A percentile compares a stretch with the other conserved stretches of the same genome.
Evolutionary conservation across 1,140 invertebrate genomes (phyloP).

Genomic region (Drosophila rufa): DNA sequence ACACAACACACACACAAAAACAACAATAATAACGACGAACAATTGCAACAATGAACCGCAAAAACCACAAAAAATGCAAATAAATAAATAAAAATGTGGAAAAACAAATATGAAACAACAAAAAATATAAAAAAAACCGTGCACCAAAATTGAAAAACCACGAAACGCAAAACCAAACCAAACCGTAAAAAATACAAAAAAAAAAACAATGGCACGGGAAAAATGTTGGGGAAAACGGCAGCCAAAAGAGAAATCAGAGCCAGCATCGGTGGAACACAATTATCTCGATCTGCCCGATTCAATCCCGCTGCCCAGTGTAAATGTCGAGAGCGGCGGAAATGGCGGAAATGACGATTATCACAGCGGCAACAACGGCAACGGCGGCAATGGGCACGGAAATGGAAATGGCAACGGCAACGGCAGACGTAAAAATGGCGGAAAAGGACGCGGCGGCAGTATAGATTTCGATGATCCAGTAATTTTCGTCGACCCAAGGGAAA

Average conservation of each 20-base stretch:
- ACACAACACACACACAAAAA: constrained; percentile 32
- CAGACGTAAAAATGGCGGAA: constrained; percentile 74
- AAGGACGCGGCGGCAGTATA: constrained; percentile 85
- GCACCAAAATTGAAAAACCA: constrained; percentile 66
- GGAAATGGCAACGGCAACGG: constrained; percentile 85
- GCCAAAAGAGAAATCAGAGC: constrained; percentile 83
- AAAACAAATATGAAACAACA: constrained; percentile 50
- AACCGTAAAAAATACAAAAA: constrained; percentile 35
- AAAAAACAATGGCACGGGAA: constrained; percentile 18
- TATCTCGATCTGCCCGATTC: constrained; percentile 85
- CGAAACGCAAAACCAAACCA: constrained; percentile 52
- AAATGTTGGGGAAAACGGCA: constrained; percentile 45
- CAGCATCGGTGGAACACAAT: constrained; percentile 84
- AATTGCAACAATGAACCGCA: constrained; percentile 67
- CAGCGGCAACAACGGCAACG: constrained; percentile 85
- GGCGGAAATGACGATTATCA: constrained; percentile 86
- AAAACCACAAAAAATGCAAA: constrained; percentile 72
- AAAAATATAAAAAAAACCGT: constrained; percentile 44
- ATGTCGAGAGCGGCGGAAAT: constrained; percentile 84
- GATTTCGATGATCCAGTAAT: constrained; percentile 84
- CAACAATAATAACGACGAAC: constrained; percentile 57
- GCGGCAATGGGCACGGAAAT: constrained; percentile 83
- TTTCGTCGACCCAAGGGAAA: constrained; percentile 86
- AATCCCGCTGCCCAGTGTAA: constrained; percentile 83
- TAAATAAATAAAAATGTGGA: constrained; percentile 74